phyloP scores from a whole-genome alignment of 1,140 invertebrate species.

The Anthonomus grandis region DNA sequence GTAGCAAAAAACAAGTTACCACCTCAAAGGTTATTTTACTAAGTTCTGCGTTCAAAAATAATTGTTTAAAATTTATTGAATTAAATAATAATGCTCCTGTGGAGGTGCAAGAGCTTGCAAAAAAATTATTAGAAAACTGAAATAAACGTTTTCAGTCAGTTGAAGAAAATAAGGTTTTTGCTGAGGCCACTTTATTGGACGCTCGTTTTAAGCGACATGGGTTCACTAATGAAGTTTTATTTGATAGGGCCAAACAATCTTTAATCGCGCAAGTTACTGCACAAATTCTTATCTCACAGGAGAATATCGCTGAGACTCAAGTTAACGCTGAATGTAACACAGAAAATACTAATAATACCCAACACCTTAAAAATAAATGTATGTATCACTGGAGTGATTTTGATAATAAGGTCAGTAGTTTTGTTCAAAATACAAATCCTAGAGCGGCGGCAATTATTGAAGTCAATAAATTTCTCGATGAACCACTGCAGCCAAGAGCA shows the following conservation, averaged over 20 bases:
- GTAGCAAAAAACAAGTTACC: conserved; percentile 9
- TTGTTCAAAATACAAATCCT: neutral
- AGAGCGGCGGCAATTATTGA: conserved; percentile 20
- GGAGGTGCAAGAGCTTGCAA: conserved; percentile 2
- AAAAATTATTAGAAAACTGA: neutral
- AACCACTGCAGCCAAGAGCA: conserved; percentile 14
- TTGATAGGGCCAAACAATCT: neutral
- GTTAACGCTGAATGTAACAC: neutral
- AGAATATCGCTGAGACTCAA: neutral
- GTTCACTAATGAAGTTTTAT: neutral
- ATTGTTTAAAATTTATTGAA: neutral
- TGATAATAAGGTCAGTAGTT: neutral
- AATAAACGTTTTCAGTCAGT: neutral
- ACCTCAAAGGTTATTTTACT: conserved; percentile 1
- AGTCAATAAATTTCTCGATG: conserved; percentile 30
- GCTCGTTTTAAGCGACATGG: conserved; percentile 6
- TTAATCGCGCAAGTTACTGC: neutral
- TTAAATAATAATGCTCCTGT: neutral
- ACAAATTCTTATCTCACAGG: neutral
- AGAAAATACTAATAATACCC: conserved; percentile 1
- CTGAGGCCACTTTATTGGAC: conserved; percentile 5
- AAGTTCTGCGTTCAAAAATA: neutral
- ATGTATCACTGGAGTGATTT: neutral
- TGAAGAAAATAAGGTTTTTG: conserved; percentile 1
- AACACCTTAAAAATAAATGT: neutral